Evolutionary conservation across 2,113 vertebrate genomes (phyloP).

Genomic region (Apodemus speciosus): DNA sequence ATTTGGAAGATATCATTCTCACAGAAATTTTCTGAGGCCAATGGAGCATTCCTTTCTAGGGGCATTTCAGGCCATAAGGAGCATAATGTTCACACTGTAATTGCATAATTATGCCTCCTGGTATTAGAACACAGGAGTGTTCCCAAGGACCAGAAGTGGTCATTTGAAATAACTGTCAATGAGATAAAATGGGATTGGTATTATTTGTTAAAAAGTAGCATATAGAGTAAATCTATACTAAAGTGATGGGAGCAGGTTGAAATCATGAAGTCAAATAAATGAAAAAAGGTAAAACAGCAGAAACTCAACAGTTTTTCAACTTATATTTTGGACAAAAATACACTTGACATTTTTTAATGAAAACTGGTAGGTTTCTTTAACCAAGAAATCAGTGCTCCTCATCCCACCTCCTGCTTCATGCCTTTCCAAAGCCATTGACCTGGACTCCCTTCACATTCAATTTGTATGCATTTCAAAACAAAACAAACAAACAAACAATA

Average conservation of each 20-base stretch:
- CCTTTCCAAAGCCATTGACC: conserved; percentile 77
- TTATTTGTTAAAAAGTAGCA: neutral
- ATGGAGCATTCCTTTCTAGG: conserved; percentile 45
- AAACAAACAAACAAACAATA: too few relatives aligned
- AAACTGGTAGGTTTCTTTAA: conserved; percentile 52
- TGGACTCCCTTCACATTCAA: conserved; percentile 72
- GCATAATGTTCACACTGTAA: conserved; percentile 66
- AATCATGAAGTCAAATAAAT: conserved; percentile 30
- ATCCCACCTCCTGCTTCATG: conserved; percentile 43
- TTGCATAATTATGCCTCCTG: conserved; percentile 63
- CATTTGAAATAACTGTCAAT: conserved; percentile 65
- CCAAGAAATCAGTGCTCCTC: conserved; percentile 55
- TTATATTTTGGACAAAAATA: conserved; percentile 61
- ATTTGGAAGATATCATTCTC: conserved; percentile 68
- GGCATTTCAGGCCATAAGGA: conserved; percentile 53
- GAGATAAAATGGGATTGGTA: conserved; percentile 48
- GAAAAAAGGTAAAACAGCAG: neutral
- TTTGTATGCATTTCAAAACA: conserved; percentile 72
- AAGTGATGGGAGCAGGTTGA: conserved; percentile 1
- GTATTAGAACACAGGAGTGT: conserved; percentile 66
- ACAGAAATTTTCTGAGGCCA: conserved; percentile 59
- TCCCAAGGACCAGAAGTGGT: neutral
- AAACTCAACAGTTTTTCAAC: neutral
- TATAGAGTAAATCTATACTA: conserved; percentile 20
- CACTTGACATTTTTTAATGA: conserved; percentile 39